Conservation (phyloP, 2,888 invertebrate species). For the Iphiclides podalirius region DNA sequence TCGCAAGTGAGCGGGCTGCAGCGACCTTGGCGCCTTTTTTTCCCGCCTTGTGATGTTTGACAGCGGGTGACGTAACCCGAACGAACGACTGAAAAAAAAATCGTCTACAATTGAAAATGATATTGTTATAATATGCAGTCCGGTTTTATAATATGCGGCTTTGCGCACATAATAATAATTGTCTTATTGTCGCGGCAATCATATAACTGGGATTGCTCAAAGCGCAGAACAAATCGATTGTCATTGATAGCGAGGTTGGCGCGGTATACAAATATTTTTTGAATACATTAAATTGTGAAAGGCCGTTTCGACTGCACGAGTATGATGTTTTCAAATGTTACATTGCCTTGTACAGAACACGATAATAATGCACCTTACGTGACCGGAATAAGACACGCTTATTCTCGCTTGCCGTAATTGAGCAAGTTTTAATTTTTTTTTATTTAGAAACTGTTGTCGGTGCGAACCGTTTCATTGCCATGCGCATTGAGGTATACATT, state of each 20-base stretch:
- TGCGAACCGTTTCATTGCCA: too few species aligned
- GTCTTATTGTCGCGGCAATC: too few species aligned
- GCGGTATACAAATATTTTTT: background rate
- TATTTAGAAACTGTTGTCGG: too few species aligned
- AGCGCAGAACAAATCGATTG: background rate
- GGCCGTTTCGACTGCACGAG: background rate
- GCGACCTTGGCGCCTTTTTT: slow-evolving; percentile 16
- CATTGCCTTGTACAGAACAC: too few species aligned
- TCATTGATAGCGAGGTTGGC: background rate
- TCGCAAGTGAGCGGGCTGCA: slow-evolving; percentile 12
- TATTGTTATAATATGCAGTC: too few species aligned
- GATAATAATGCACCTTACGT: background rate
- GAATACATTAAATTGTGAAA: slow-evolving; percentile 8
- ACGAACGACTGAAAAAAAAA: slow-evolving; percentile 2
- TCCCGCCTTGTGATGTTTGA: background rate
- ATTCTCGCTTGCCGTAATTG: background rate
- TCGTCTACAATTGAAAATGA: too few species aligned
- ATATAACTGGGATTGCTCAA: background rate
- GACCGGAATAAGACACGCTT: background rate
- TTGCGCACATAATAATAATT: too few species aligned
- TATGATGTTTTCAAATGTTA: background rate
- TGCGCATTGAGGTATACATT: too few species aligned
- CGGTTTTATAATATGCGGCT: too few species aligned
- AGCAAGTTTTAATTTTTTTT: too few species aligned
- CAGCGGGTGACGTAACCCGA: slow-evolving; percentile 6